Evolutionary conservation across 1,140 invertebrate genomes (phyloP).

Genomic region (Antheraea mylitta): DNA sequence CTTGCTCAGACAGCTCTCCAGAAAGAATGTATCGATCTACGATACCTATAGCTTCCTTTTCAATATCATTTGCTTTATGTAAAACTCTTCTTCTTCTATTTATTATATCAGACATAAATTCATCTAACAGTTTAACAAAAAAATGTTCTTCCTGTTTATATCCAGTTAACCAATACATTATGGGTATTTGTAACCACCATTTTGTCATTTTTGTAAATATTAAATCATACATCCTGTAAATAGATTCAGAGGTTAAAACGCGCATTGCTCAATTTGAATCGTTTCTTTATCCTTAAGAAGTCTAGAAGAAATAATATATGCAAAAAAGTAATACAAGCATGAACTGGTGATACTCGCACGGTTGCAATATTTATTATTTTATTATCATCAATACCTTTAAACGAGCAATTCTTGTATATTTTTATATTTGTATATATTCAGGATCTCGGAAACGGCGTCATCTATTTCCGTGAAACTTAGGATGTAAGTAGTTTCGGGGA

Average conservation of each 20-base stretch:
- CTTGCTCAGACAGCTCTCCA: conserved; percentile 36
- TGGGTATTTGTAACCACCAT: conserved; percentile 59
- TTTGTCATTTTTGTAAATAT: conserved; percentile 54
- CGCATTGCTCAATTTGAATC: too few relatives aligned
- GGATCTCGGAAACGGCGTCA: too few relatives aligned
- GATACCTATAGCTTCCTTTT: conserved; percentile 38
- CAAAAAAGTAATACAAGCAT: too few relatives aligned
- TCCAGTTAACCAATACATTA: conserved; percentile 43
- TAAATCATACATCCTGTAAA: conserved; percentile 43
- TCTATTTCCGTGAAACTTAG: too few relatives aligned
- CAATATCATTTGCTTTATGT: not conserved
- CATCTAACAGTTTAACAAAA: conserved; percentile 32
- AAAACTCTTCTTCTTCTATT: conserved; percentile 35
- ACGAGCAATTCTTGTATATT: too few relatives aligned
- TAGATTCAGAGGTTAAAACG: not conserved
- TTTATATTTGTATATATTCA: too few relatives aligned
- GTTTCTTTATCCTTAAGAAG: too few relatives aligned
- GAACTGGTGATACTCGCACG: too few relatives aligned
- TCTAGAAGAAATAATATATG: too few relatives aligned
- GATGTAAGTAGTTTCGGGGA: too few relatives aligned
- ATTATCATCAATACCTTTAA: too few relatives aligned
- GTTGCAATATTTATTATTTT: too few relatives aligned
- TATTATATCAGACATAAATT: conserved; percentile 44
- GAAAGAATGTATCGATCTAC: conserved; percentile 49
- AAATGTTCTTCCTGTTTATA: conserved; percentile 27